Evolutionary conservation across 2,888 invertebrate species (phyloP), one percentile per base, ranked within the genome.

Genomic region (Phortica magna): DNA sequence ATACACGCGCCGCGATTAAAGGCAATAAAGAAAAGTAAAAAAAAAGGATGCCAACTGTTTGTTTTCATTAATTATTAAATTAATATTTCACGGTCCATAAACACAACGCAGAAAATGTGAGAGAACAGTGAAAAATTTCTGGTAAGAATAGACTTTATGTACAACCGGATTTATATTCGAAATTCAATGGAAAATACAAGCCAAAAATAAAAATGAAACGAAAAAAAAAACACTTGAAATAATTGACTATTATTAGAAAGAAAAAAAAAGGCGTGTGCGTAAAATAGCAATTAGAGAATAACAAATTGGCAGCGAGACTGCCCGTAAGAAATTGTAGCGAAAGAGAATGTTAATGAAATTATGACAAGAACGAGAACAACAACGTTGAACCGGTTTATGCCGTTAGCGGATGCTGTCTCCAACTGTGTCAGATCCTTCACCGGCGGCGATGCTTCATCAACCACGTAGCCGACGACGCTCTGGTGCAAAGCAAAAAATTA

Each of bases 271-370:
- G 19, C 22, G 10, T 61, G 61, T 19, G 48, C 19, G 61, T 22
- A 22, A 19, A 22, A 61, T 22, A 61, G 17, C 10, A 61, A 17
- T 61, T 17, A 22, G 22, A 9, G 10, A 61, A 61, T 22, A 61
- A 61, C 17, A 61, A 61, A 22, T 22, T 12, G 22, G 22, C 10
- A 22, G 19, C 48, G 14, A 48, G 48, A 9, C 17, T 55, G 14
- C 10, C 55, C 17, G 22, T 17, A 17, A 42, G 42, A 68, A 68
- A 68, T 68, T 68, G 42, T 42, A 43, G 42, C 68, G 39, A 68
- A 68, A 43, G 42, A 59, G 14, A 17, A 59, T 68, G n/a, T 42
- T 68, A 68, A 68, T 68, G 43, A 68, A 68, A 42, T 68, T 68
- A 68, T 68, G 43, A 43, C 68, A 43, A 64, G 64, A 64, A 64